Percentiles rank a stretch among this genome's conserved stretches.
Conservation (phyloP, 2,797 vertebrate species). For the Anguilla anguilla region DNA sequence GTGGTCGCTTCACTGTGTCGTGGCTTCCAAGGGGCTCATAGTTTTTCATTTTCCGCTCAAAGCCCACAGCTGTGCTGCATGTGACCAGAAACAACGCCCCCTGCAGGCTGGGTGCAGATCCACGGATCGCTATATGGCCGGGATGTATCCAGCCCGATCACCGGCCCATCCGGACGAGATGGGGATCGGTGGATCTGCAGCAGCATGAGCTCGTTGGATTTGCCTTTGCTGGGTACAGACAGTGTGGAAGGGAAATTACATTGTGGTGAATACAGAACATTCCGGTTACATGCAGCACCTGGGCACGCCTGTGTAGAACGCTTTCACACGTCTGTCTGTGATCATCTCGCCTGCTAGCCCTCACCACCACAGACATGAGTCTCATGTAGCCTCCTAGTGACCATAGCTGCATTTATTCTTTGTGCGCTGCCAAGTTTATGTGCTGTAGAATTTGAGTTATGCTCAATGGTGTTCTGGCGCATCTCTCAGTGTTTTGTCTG, state of each 20-base stretch:
- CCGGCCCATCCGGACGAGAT: background rate
- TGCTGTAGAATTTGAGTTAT: background rate
- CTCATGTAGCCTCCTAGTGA: background rate
- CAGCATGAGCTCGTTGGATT: background rate
- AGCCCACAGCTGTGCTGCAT: conserved; percentile 46
- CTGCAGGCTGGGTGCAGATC: background rate
- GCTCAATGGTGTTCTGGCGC: background rate
- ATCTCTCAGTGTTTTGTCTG: background rate
- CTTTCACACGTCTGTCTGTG: background rate
- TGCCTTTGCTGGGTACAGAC: background rate
- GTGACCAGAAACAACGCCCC: conserved; percentile 46
- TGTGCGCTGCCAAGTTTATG: background rate
- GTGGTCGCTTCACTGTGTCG: conserved; percentile 43
- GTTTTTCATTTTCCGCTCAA: conserved; percentile 34
- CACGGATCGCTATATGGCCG: background rate
- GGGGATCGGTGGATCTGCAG: conserved; percentile 2
- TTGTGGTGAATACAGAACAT: background rate
- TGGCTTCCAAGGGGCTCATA: conserved; percentile 32
- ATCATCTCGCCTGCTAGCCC: background rate
- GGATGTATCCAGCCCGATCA: background rate
- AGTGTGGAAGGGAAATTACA: background rate
- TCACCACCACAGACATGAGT: background rate
- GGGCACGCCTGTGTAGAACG: conserved; percentile 25
- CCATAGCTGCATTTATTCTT: background rate
- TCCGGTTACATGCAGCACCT: conserved; percentile 63